These are phyloP conservation scores for Drosophila nannoptera DNA, from an alignment of 1,140 invertebrate species.

Conservation along the genomic window DNA sequence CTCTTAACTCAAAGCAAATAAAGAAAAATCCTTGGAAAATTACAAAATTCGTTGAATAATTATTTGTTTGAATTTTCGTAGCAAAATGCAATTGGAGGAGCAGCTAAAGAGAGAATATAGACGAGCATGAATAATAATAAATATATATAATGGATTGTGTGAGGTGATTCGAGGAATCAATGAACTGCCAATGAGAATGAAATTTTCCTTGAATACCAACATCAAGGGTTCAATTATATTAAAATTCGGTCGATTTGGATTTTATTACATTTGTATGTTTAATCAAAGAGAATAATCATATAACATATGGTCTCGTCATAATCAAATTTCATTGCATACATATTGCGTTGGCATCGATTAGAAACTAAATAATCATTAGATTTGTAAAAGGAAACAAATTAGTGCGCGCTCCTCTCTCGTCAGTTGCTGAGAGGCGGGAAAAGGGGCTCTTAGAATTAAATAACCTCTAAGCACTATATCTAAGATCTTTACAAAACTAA, in stretches of 20 bases:
- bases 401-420: conserved; percentile 30
- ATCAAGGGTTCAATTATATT: not conserved
- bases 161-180: too few species aligned
- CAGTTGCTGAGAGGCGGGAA: conserved; percentile 29
- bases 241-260: not conserved
- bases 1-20: too few species aligned
- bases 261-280: conserved; percentile 45
- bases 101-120: too few species aligned
- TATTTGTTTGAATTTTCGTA: too few species aligned
- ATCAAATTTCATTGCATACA: conserved; percentile 50
- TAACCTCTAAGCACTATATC: conserved; percentile 69
- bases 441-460: conserved; percentile 61
- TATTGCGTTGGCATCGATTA: conserved; percentile 34
- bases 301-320: conserved; percentile 56
- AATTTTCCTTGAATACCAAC: too few species aligned
- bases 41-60: too few species aligned
- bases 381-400: conserved; percentile 32
- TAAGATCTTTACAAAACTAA: conserved; percentile 57
- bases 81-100: too few species aligned
- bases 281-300: conserved; percentile 58
- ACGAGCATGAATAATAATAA: too few species aligned
- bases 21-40: too few species aligned
- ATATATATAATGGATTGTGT: too few species aligned
- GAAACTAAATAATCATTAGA: conserved; percentile 70
- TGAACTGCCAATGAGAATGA: too few species aligned